phyloP scores from a whole-genome alignment of 2,797 vertebrate genomes.

The Rhynchotus rufescens region DNA sequence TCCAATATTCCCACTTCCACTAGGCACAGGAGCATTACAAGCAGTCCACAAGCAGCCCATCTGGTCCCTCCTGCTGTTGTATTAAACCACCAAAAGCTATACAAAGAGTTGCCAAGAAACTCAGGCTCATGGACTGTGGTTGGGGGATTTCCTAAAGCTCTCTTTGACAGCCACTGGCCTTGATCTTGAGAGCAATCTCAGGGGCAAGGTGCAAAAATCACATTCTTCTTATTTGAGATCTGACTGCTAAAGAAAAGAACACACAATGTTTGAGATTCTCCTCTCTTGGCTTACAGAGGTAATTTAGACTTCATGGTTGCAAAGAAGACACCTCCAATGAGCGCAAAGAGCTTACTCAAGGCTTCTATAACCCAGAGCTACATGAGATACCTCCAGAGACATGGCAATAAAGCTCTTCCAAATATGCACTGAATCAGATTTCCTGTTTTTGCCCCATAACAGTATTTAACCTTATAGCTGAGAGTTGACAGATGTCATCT shows the following conservation, averaged over 20 bases:
- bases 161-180: neutral
- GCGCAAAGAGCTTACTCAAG: neutral
- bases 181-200: neutral
- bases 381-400: neutral
- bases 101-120: neutral
- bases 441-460: neutral
- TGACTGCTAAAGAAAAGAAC: neutral
- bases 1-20: neutral
- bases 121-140: accelerated
- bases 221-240: neutral
- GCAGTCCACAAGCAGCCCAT: neutral
- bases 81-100: neutral
- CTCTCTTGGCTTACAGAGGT: neutral
- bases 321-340: neutral
- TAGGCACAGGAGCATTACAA: neutral
- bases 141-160: neutral
- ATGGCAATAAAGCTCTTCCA: accelerated
- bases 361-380: neutral
- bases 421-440: neutral
- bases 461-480: accelerated
- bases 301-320: neutral
- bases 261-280: neutral
- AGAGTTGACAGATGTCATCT: neutral
- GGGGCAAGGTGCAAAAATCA: neutral
- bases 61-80: neutral